phyloP scores from a whole-genome alignment of 2,888 invertebrate genomes.

The Yponomeuta evonymella region DNA sequence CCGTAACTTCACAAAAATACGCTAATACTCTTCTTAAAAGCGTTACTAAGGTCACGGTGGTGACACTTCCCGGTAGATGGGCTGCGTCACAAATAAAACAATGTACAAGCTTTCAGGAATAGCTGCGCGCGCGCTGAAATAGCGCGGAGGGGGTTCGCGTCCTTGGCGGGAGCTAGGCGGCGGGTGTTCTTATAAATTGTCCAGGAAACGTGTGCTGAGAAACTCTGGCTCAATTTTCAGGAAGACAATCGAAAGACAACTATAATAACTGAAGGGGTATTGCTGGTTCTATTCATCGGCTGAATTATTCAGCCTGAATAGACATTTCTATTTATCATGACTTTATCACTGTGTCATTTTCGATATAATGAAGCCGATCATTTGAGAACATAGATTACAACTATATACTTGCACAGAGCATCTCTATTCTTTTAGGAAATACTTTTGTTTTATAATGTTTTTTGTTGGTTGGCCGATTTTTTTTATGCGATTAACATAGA shows the following conservation, averaged over 20 bases:
- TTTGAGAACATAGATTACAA: no score
- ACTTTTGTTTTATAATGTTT: no score
- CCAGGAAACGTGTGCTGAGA: not conserved
- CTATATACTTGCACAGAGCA: no score
- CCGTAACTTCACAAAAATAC: not conserved
- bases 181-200: constrained; percentile 18
- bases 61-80: constrained; percentile 59
- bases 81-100: constrained; percentile 64
- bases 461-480: no score
- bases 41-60: constrained; percentile 23
- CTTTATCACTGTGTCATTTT: no score
- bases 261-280: no score
- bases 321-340: no score
- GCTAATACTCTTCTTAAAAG: not conserved
- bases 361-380: no score
- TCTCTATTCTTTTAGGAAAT: no score
- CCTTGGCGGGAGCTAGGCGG: constrained; percentile 54
- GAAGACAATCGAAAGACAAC: not conserved
- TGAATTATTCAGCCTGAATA: no score
- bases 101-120: constrained; percentile 69
- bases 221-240: not conserved
- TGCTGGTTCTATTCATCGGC: no score
- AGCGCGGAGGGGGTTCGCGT: constrained; percentile 57
- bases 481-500: no score
- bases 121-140: constrained; percentile 54